Percentiles rank a stretch among this genome's conserved stretches.
These are phyloP conservation scores for Styela plicata DNA, from an alignment of 23 tunicate species.

Conservation along the genomic window DNA sequence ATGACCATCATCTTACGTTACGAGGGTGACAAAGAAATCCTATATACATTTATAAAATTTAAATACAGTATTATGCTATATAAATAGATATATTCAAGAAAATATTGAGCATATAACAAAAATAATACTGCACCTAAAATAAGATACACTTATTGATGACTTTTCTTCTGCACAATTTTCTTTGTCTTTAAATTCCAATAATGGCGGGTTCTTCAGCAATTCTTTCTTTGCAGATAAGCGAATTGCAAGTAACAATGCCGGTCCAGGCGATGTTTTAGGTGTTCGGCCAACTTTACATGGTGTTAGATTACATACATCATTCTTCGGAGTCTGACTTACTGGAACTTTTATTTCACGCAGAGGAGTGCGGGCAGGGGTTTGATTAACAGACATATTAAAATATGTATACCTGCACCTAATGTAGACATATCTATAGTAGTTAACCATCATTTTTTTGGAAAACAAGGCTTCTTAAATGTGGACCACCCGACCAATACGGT, in stretches of 20 bases:
- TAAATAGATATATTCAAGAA: no score
- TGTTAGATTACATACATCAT: not conserved
- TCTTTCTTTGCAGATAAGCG: slow-evolving; percentile 30
- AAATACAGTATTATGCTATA: no score
- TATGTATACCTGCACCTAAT: no score
- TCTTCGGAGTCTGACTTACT: not conserved
- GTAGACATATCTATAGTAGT: no score
- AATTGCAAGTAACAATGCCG: slow-evolving; percentile 26
- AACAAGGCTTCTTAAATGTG: no score
- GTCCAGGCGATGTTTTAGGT: slow-evolving; percentile 26
- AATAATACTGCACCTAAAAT: slow-evolving; percentile 2
- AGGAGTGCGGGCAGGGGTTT: slow-evolving; percentile 4
- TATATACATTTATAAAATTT: no score
- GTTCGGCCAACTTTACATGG: not conserved
- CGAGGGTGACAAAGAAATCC: no score
- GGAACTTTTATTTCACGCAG: not conserved
- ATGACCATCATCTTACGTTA: no score
- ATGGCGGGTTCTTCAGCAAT: not conserved
- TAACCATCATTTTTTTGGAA: no score
- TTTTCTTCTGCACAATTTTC: not conserved
- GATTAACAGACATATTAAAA: not conserved
- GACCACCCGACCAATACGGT: no score
- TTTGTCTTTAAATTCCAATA: not conserved
- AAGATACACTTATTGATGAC: not conserved
- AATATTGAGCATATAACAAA: no score